A percentile compares a stretch with the other conserved stretches of the same genome.
Conservation (phyloP, 2,888 invertebrate genomes). For the Aspidiotus destructor region DNA sequence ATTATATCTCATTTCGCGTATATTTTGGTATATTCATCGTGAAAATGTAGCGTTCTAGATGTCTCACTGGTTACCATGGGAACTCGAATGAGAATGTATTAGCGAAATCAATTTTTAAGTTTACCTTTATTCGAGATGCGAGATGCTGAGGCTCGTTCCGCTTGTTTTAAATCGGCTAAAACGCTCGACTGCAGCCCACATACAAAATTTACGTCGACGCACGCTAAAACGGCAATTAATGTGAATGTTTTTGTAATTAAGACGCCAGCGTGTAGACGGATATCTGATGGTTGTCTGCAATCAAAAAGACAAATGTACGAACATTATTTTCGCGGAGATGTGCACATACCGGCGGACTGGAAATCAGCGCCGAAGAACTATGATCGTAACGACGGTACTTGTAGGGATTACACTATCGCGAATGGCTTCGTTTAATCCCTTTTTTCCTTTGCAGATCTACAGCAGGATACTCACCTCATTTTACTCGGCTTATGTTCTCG, state of each 20-base stretch:
- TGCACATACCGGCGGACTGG: no score
- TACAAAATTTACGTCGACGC: slow-evolving; percentile 12
- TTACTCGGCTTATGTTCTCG: no score
- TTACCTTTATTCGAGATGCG: slow-evolving; percentile 26
- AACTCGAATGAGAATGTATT: slow-evolving; percentile 12
- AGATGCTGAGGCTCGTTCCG: slow-evolving; percentile 20
- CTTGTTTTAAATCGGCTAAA: slow-evolving; percentile 30
- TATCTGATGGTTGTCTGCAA: not conserved
- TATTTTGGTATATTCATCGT: not conserved
- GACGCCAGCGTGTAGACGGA: not conserved
- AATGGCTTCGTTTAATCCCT: no score
- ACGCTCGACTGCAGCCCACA: slow-evolving; percentile 25
- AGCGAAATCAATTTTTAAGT: slow-evolving; percentile 25
- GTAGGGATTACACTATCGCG: no score
- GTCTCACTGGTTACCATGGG: slow-evolving; percentile 9
- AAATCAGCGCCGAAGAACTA: no score
- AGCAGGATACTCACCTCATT: no score
- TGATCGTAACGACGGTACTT: no score
- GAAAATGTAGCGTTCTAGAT: not conserved
- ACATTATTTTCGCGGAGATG: no score
- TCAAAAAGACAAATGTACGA: no score
- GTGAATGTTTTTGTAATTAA: slow-evolving; percentile 17
- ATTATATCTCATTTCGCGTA: no score
- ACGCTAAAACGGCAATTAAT: slow-evolving; percentile 18
- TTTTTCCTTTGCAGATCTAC: no score